Evolutionary conservation across 2,888 invertebrate species (phyloP), one percentile per base, ranked within the genome.

Genomic region (Bedellia somnulentella): DNA sequence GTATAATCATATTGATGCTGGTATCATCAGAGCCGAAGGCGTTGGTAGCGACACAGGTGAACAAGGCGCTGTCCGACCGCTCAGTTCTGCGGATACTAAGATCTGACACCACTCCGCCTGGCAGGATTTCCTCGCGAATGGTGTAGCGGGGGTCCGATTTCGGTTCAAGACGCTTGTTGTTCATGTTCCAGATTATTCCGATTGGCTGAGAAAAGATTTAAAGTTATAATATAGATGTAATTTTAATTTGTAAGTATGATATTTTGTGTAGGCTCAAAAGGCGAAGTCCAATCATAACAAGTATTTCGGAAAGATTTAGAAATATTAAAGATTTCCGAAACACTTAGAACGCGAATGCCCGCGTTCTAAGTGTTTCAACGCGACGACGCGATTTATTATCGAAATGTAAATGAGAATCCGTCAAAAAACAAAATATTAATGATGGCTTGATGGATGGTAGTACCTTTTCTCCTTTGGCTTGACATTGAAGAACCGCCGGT

Each of bases 1-100:
- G 93, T 41, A 94, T 87, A 42, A 94, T 93, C 83, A 94, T 87
- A 59, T 93, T 93, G 50, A 94, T 93, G 66, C 91, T 93, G n/a
- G 93, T 90, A 48, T 94, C 93, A 53, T 93, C 94, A 39, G 91
- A 93, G 30, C 93, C 93, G 53, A 93, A 94, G 11, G 93, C 91
- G 57, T 94, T 94, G 3, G 93, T 93, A 1, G 93, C 93, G 8
- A 93, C 89, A 50, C 94, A 94, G 17, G 93, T 92, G 50, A 93
- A 94, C 1, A 93, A 73, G 2, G 93, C 93, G 3, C 92, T 89
- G 58, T 94, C 93, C 15, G 86, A 85, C 49, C 93, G 79, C 68
- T 93, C 93, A 13, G 93, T 91, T 45, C 91, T 81, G 56, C 93
- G 87, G 44, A 94, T 93, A 47, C 92, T 92, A 31, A 94, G 78